Evolutionary conservation across 1,140 invertebrate species (phyloP).

Genomic region (Lepidurus arcticus): DNA sequence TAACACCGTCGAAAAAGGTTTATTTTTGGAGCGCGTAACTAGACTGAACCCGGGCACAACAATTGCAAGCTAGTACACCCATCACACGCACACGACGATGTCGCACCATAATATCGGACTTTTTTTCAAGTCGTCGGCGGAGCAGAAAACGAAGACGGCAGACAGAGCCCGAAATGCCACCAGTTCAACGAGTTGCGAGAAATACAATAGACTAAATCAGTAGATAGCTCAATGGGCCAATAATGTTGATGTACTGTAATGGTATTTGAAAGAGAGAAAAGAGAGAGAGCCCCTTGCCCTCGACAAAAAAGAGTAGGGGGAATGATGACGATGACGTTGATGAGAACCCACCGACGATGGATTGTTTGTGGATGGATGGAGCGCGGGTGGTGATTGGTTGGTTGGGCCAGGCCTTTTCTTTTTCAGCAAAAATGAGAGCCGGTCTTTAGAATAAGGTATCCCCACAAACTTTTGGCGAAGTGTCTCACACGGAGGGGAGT

Average conservation of each 20-base stretch:
- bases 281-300: background rate
- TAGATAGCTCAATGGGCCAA: background rate
- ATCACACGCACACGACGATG: conserved; percentile 11
- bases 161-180: background rate
- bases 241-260: background rate
- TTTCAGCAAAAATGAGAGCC: no score
- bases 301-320: background rate
- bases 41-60: background rate
- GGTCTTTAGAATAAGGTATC: background rate
- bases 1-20: background rate
- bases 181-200: background rate
- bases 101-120: conserved; percentile 15
- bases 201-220: conserved; percentile 8
- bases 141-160: background rate
- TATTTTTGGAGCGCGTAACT: background rate
- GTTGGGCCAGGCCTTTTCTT: no score
- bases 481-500: background rate
- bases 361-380: background rate
- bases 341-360: background rate
- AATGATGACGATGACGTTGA: background rate
- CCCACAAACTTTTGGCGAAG: background rate
- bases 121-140: background rate
- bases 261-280: background rate
- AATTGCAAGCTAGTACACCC: conserved; percentile 3
- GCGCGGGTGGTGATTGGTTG: no score